Evolutionary conservation across 2,888 invertebrate species (phyloP).

Genomic region (Parelbella ahira): DNA sequence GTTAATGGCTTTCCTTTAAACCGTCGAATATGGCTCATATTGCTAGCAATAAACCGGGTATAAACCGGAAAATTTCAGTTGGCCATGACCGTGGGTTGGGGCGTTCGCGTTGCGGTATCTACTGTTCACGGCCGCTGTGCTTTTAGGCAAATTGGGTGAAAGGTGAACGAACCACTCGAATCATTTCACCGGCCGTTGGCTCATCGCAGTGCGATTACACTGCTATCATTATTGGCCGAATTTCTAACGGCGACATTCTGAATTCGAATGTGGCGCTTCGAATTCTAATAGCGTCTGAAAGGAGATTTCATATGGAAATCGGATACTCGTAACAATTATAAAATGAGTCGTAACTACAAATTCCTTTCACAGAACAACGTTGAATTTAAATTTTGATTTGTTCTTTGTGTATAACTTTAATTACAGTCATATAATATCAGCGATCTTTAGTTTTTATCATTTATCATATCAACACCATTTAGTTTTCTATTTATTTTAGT

Average conservation of each 20-base stretch:
- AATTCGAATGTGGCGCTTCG: constrained; percentile 37
- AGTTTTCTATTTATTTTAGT: constrained; percentile 56
- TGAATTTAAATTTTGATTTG: constrained; percentile 6
- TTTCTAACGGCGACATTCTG: constrained; percentile 49
- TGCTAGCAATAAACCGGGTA: constrained; percentile 22
- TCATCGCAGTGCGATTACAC: constrained; percentile 52
- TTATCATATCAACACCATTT: too few relatives aligned
- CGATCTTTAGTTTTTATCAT: too few relatives aligned
- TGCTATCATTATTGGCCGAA: constrained; percentile 63
- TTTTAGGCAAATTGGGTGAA: constrained; percentile 71
- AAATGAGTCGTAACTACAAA: constrained; percentile 28
- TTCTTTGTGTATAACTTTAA: neutral
- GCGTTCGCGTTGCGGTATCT: constrained; percentile 34
- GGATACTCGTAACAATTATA: constrained; percentile 31
- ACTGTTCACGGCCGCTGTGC: constrained; percentile 44
- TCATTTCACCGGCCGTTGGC: constrained; percentile 67
- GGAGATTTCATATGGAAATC: constrained; percentile 37
- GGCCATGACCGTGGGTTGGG: constrained; percentile 22
- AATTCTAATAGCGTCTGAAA: constrained; percentile 35
- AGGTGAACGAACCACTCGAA: constrained; percentile 56
- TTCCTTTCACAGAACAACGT: constrained; percentile 19
- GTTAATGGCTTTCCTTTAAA: constrained; percentile 21
- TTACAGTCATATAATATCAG: too few relatives aligned
- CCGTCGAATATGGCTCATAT: constrained; percentile 17
- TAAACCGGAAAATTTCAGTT: constrained; percentile 35